A percentile compares a stretch with the other conserved stretches of the same genome.
These are phyloP conservation scores for Myotis findleyi DNA, from an alignment of 2,797 vertebrate genomes.

Conservation along the genomic window DNA sequence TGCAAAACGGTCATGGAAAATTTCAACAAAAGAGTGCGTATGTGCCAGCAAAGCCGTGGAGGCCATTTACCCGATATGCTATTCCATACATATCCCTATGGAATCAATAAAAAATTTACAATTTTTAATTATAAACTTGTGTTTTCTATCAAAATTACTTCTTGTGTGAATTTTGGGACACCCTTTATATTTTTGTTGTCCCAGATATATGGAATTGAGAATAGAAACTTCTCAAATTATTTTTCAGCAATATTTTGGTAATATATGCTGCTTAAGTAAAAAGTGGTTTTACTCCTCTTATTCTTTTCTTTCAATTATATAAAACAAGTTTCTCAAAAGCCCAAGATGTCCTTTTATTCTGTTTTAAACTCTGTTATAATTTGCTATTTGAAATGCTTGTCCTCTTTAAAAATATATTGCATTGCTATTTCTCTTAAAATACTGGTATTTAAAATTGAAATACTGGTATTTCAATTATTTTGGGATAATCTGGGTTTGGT, in stretches of 20 bases:
- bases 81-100: too few species aligned
- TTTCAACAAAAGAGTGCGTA: too few species aligned
- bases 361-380: not conserved
- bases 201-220: not conserved
- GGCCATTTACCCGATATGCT: too few species aligned
- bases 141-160: too few species aligned
- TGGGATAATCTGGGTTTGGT: not conserved
- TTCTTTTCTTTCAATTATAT: slow-evolving; percentile 21
- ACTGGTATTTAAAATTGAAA: not conserved
- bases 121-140: too few species aligned
- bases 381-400: not conserved
- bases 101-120: too few species aligned
- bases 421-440: not conserved
- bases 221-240: not conserved
- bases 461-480: not conserved
- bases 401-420: not conserved
- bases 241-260: slow-evolving; percentile 13
- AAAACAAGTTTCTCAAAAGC: not conserved
- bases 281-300: not conserved
- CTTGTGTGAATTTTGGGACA: too few species aligned
- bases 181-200: not conserved
- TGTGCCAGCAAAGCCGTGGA: too few species aligned
- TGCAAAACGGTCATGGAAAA: too few species aligned
- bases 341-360: not conserved
- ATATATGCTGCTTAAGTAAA: not conserved